Base-by-base conservation (phyloP, 2,888 invertebrate genomes). In the Aleiodes alternator region DNA sequence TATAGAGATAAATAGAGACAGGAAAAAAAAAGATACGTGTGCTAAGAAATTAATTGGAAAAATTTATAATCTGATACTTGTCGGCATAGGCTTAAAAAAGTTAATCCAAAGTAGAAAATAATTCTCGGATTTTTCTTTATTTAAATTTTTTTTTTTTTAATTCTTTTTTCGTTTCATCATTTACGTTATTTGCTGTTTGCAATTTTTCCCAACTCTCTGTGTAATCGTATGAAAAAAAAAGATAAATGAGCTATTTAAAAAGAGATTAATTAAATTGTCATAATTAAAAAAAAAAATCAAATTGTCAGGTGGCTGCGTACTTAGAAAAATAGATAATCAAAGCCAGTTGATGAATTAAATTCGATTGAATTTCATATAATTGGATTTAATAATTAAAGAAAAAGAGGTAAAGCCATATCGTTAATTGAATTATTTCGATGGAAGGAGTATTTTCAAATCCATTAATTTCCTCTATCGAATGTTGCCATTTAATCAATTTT, bases 401-500 rank as follows among this genome's bases (percentile, higher is more conserved):
- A 70, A 56, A 43, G 23, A 34, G 12, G 3, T 11, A 8, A 16
- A 34, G 34, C 51, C 8, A 9, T 14, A 55, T 70, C 56, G 14
- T 14, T 38, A 16, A 56, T 70, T 14, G 31, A 53, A 69, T 53
- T 31, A 9, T 34, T 12, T 4, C 12, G 7, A 16, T 34, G 38
- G 43, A 48, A 23, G 14, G 16, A 48, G 43, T 16, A 64, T 64
- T 75, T 69, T 79, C 77, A 75, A 72, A 75, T 55, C 73, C 53
- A 64, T 79, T 51, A 57, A 77, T 77, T 80, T 75, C 38, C 3
- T 76, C 76, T 69, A 72, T 75, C 76, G 79, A 73, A 81, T 29
- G 75, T 82, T 82, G 82, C 83, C 82, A 83, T 84, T 68, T 69
- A 80, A 77, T 76, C 57, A 80, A 73, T 70, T 81, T 79, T 80